A percentile compares a stretch with the other conserved stretches of the same genome.
Evolutionary conservation across 2,888 invertebrate species (phyloP).

Genomic region (Drosophila nigritarsus): DNA sequence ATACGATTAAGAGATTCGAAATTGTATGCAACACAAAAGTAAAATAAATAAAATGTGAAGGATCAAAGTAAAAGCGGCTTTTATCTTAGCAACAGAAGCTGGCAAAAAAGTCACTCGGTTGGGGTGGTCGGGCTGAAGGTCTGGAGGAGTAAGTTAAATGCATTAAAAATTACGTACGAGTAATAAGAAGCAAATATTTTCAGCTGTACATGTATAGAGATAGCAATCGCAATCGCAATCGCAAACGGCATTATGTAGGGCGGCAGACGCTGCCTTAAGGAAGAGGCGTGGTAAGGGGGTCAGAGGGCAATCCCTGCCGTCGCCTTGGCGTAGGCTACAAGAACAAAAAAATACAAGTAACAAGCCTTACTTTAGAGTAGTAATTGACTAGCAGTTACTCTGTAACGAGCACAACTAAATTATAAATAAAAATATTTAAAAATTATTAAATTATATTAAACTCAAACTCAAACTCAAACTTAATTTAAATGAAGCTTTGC

Average conservation of each 20-base stretch:
- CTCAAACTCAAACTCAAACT: background rate
- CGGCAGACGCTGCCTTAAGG: constrained; percentile 18
- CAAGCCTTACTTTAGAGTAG: too few relatives aligned
- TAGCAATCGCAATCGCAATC: constrained; percentile 36
- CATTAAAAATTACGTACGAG: constrained; percentile 62
- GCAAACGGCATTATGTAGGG: constrained; percentile 51
- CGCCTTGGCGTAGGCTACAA: constrained; percentile 34
- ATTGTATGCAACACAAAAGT: constrained; percentile 3
- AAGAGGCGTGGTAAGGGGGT: too few relatives aligned
- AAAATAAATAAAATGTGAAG: constrained; percentile 23
- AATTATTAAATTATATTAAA: too few relatives aligned
- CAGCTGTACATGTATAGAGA: constrained; percentile 28
- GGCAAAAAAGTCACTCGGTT: constrained; percentile 10
- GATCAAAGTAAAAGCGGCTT: constrained; percentile 34
- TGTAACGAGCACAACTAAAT: background rate
- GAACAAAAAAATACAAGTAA: constrained; percentile 11
- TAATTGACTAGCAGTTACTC: background rate
- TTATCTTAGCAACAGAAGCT: constrained; percentile 41
- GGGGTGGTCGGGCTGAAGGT: background rate
- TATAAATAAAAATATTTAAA: too few relatives aligned
- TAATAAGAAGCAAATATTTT: constrained; percentile 31
- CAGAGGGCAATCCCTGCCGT: constrained; percentile 27
- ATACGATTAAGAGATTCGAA: background rate
- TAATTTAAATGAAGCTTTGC: background rate
- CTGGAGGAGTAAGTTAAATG: constrained; percentile 31